A percentile compares a stretch with the other conserved stretches of the same genome.
These are phyloP conservation scores for Lepus timidus DNA, from an alignment of 2,113 vertebrate species.

Conservation along the genomic window DNA sequence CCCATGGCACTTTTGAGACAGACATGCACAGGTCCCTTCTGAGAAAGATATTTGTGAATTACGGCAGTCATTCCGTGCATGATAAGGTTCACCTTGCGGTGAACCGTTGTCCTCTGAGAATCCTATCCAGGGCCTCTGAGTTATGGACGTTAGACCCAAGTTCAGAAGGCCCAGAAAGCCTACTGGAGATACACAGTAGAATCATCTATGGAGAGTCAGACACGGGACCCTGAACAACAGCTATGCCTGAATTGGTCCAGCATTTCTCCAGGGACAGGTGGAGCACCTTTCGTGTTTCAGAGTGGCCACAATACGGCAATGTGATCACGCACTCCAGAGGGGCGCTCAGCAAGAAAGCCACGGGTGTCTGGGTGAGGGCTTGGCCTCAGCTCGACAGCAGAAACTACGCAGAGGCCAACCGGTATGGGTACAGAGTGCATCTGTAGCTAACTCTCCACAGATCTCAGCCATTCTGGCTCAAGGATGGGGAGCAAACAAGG, in stretches of 20 bases:
- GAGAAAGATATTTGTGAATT: background rate
- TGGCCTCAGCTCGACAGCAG: background rate
- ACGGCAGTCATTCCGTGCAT: background rate
- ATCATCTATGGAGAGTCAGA: background rate
- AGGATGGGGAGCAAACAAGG: background rate
- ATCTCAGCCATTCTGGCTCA: background rate
- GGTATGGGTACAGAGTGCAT: no score
- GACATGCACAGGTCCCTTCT: background rate
- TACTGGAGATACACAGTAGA: background rate
- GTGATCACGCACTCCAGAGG: background rate
- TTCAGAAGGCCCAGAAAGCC: background rate
- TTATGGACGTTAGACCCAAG: background rate
- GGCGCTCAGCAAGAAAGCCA: background rate
- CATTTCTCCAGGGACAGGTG: background rate
- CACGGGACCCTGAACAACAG: background rate
- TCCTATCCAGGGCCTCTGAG: background rate
- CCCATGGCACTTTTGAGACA: background rate
- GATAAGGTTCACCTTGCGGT: background rate
- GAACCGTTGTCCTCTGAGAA: background rate
- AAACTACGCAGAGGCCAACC: background rate
- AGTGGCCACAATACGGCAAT: background rate
- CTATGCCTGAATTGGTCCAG: background rate
- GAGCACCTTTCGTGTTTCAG: background rate
- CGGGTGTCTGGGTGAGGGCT: background rate
- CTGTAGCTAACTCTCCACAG: background rate